Evolutionary conservation across 2,113 vertebrate genomes (phyloP), one percentile per base, ranked within the genome.

Genomic region (Procavia capensis): DNA sequence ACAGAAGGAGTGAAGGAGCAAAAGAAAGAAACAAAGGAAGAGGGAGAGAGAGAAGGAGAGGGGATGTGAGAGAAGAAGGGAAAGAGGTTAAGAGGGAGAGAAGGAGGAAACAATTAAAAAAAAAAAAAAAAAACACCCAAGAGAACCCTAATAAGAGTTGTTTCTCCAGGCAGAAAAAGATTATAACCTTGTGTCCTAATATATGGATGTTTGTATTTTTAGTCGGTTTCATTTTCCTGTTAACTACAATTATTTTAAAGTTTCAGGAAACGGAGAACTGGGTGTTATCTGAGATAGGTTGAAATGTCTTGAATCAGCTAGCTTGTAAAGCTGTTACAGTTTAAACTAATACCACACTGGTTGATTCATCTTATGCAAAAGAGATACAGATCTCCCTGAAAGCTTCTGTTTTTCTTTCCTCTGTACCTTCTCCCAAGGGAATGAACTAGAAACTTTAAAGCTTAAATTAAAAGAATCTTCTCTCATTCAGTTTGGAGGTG

Each of bases 281-380:
- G 5, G 34, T 6, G 0, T 64, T 61, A 50, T 91, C 57, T 86
- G 63, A 95, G 0, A 43, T 97, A 94, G 85, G 27, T 10, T 88
- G 85, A 97, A 88, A n/a, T 59, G 34, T 31, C 88, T 75, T 86
- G n/a, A 95, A 96, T 87, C 5, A 86, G 31, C 41, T 95, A 92
- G 76, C 87, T 95, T 93, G 82, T 85, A 94, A 94, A 87, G 43
- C 41, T 96, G 64, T 25, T 95, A 43, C 25, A 61, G 29, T 97
- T 98, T 96, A 93, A 27, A n/a, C 93, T 96, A 96, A 93, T 59
- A 47, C 90, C 84, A 94, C 24, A 94, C 24, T 81, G 96, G 59
- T 64, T 90, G 47, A 75, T n/a, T 94, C 63, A 94, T 97, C 93
- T 93, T 81, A 95, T 95, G 94, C 92, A 96, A 97, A 98, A 97